A percentile compares a stretch with the other conserved stretches of the same genome.
phyloP scores from a whole-genome alignment of 2,113 vertebrate species.

The Elachura formosa region DNA sequence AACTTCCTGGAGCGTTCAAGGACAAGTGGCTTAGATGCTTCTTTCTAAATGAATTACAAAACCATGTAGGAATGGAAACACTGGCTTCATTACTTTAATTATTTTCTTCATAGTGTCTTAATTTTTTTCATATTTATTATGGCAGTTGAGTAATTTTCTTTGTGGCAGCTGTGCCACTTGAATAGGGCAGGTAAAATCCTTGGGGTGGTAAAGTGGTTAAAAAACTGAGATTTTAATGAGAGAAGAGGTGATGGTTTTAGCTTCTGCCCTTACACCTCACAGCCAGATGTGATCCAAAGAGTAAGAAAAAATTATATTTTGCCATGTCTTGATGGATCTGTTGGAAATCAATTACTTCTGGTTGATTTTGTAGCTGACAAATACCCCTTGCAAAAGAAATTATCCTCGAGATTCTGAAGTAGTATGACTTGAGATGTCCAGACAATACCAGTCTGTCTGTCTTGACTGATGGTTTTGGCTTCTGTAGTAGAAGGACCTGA shows the following conservation, averaged over 20 bases:
- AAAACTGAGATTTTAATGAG: background rate
- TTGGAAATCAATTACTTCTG: background rate
- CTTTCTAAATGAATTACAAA: conserved; percentile 18
- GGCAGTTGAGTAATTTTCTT: background rate
- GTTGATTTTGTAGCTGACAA: background rate
- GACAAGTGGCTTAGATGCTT: background rate
- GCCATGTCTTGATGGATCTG: background rate
- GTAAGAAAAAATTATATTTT: background rate
- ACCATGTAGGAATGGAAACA: background rate
- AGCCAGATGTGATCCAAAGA: background rate
- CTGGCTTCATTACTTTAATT: background rate
- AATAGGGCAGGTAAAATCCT: background rate
- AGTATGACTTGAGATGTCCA: background rate
- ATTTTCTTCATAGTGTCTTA: background rate
- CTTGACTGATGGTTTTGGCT: background rate
- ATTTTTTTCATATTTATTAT: background rate
- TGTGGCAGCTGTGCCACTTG: background rate
- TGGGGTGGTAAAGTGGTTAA: background rate
- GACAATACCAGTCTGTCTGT: background rate
- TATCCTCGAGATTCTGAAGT: no score
- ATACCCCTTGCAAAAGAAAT: background rate
- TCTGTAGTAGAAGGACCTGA: background rate
- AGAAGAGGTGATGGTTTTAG: background rate
- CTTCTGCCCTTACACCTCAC: background rate
- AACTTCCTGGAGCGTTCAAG: background rate